phyloP scores from a whole-genome alignment of 1,140 invertebrate genomes.

The Halyomorpha halys region DNA sequence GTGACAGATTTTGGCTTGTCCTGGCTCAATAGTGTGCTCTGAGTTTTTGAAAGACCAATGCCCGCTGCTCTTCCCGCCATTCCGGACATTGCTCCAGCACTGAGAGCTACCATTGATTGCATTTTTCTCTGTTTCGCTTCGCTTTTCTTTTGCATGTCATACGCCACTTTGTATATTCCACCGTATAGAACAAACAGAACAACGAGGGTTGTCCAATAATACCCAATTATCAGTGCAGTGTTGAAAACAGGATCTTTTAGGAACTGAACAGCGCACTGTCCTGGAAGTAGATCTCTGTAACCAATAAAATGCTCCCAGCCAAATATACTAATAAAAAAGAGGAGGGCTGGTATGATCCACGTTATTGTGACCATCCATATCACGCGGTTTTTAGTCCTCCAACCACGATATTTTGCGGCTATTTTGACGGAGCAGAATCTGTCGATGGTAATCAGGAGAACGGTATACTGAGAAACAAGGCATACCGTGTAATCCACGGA shows the following conservation, averaged over 20 bases:
- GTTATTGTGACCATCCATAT: conserved; percentile 92
- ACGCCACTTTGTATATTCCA: conserved; percentile 96
- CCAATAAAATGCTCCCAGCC: conserved; percentile 98
- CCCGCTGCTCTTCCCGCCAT: conserved; percentile 80
- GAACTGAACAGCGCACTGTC: conserved; percentile 95
- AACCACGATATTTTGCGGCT: conserved; percentile 91
- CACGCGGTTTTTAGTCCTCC: conserved; percentile 88
- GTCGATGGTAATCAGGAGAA: conserved; percentile 96
- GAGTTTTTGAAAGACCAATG: conserved; percentile 69
- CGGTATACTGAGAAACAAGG: conserved; percentile 97
- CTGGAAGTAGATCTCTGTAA: conserved; percentile 71
- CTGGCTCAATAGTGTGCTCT: conserved; percentile 56
- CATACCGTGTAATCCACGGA: conserved; percentile 99
- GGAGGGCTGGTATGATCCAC: conserved; percentile 91
- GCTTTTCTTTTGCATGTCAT: conserved; percentile 95
- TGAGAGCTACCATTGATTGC: conserved; percentile 84
- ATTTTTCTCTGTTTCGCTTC: conserved; percentile 89
- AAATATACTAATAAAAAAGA: conserved; percentile 98
- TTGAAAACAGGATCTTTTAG: conserved; percentile 96
- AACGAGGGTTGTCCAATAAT: conserved; percentile 93
- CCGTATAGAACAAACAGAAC: conserved; percentile 90
- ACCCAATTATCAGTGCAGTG: conserved; percentile 92
- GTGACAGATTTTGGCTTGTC: conserved; percentile 48
- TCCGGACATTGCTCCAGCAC: conserved; percentile 74
- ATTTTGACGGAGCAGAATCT: conserved; percentile 99